phyloP scores from a whole-genome alignment of 2,113 vertebrate species.

The Planiliza haematocheilus region DNA sequence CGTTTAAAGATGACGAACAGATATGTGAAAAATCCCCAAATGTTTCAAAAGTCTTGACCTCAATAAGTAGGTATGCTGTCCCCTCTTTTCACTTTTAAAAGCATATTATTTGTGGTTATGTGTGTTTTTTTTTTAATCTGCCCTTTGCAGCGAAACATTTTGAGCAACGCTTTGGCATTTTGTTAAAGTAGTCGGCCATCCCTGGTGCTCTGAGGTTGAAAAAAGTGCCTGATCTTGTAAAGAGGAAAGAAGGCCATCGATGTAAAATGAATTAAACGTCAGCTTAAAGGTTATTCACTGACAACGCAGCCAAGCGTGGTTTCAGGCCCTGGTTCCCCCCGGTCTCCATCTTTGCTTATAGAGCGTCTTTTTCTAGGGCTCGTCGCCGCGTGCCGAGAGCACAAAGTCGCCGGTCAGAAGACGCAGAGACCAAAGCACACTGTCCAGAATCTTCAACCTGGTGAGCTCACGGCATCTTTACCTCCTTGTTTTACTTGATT shows the following conservation, averaged over 20 bases:
- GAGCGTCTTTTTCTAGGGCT: conserved; percentile 76
- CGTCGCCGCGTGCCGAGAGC: conserved; percentile 77
- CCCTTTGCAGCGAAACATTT: not conserved
- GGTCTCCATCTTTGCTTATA: conserved; percentile 54
- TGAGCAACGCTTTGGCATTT: not conserved
- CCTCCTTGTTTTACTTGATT: not conserved
- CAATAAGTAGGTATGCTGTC: not conserved
- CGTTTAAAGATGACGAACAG: not conserved
- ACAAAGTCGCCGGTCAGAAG: conserved; percentile 82
- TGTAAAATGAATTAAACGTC: conserved; percentile 19
- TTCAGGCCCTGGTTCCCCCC: conserved; percentile 15
- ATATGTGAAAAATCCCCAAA: not conserved
- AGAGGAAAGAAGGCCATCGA: not conserved
- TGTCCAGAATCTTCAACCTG: conserved; percentile 86
- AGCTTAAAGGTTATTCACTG: conserved; percentile 8
- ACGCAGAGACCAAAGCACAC: conserved; percentile 82
- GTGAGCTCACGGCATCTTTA: conserved; percentile 67
- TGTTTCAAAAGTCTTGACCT: not conserved
- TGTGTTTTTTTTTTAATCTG: conserved; percentile 22
- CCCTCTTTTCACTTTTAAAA: not conserved
- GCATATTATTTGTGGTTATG: not conserved
- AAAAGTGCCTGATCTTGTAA: conserved; percentile 1
- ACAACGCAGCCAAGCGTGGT: not conserved
- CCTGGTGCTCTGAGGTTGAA: not conserved
- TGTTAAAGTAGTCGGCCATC: not conserved